A percentile compares a stretch with the other conserved stretches of the same genome.
Conservation (phyloP, 2,797 vertebrate species). For the Gastrophryne carolinensis region DNA sequence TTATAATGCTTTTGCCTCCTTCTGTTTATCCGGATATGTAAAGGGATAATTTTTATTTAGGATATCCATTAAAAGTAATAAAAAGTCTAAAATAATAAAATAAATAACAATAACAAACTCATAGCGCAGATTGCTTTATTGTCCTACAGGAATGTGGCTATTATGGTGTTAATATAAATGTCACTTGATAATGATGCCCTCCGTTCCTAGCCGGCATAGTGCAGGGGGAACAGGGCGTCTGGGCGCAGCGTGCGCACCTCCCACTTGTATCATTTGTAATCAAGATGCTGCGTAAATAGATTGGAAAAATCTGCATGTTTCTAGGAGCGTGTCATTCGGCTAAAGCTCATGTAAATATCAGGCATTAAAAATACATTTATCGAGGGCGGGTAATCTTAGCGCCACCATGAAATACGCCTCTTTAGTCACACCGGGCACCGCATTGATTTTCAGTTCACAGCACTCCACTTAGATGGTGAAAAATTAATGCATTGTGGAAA, state of each 20-base stretch:
- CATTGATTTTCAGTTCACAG: slow-evolving; percentile 38
- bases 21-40: not conserved
- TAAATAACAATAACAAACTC: not conserved
- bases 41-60: not conserved
- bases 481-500: slow-evolving; percentile 14
- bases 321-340: not conserved
- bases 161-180: not conserved
- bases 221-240: not conserved
- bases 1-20: too few relatives aligned
- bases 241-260: not conserved
- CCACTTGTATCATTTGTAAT: slow-evolving; percentile 12
- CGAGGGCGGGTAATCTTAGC: slow-evolving; percentile 4
- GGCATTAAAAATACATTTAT: slow-evolving; percentile 43
- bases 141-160: not conserved
- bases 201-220: not conserved
- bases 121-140: not conserved
- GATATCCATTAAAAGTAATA: not conserved
- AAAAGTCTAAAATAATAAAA: not conserved
- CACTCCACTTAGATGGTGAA: slow-evolving; percentile 24
- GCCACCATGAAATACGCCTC: slow-evolving; percentile 33
- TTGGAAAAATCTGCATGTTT: not conserved
- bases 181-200: not conserved
- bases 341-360: slow-evolving; percentile 39
- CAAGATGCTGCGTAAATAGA: slow-evolving; percentile 14
- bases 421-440: slow-evolving; percentile 29